Conservation (phyloP, 2,797 vertebrate species). For the Melanitta fusca region DNA sequence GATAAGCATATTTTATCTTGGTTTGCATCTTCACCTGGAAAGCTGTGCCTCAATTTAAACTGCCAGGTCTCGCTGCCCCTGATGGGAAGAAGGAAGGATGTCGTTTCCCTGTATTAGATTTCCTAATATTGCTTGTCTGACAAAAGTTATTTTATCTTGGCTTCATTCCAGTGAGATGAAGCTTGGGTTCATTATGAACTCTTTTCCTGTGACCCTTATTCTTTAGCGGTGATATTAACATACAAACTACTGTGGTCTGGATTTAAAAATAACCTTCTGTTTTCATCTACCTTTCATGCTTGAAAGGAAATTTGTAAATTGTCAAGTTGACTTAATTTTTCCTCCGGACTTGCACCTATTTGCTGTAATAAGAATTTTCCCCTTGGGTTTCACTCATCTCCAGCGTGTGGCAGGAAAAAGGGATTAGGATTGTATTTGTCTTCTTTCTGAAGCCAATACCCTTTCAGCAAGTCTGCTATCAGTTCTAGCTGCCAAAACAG, state of each 20-base stretch:
- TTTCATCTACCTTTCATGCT: slow-evolving; percentile 71
- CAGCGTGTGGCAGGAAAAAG: slow-evolving; percentile 66
- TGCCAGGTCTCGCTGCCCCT: neutral
- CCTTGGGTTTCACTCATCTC: slow-evolving; percentile 76
- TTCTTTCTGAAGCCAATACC: slow-evolving; percentile 70
- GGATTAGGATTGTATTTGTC: slow-evolving; percentile 76
- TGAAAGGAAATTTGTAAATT: slow-evolving; percentile 80
- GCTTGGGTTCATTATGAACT: slow-evolving; percentile 55
- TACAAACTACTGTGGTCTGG: slow-evolving; percentile 51
- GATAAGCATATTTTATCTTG: slow-evolving; percentile 20
- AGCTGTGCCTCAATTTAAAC: slow-evolving; percentile 10
- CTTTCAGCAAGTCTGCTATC: slow-evolving; percentile 76
- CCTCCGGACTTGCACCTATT: slow-evolving; percentile 77
- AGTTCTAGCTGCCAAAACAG: slow-evolving; percentile 76
- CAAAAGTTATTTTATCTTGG: slow-evolving; percentile 61
- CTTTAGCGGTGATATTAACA: slow-evolving; percentile 58
- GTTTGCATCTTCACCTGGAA: neutral
- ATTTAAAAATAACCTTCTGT: slow-evolving; percentile 70
- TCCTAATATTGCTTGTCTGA: slow-evolving; percentile 66
- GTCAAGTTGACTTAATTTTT: slow-evolving; percentile 81
- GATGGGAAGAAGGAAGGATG: slow-evolving; percentile 33
- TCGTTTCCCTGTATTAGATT: slow-evolving; percentile 49
- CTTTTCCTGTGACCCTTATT: slow-evolving; percentile 43
- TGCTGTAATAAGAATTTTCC: slow-evolving; percentile 74
- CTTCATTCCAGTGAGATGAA: slow-evolving; percentile 50